phyloP scores from a whole-genome alignment of 2,113 vertebrate species.

The Callospermophilus lateralis region DNA sequence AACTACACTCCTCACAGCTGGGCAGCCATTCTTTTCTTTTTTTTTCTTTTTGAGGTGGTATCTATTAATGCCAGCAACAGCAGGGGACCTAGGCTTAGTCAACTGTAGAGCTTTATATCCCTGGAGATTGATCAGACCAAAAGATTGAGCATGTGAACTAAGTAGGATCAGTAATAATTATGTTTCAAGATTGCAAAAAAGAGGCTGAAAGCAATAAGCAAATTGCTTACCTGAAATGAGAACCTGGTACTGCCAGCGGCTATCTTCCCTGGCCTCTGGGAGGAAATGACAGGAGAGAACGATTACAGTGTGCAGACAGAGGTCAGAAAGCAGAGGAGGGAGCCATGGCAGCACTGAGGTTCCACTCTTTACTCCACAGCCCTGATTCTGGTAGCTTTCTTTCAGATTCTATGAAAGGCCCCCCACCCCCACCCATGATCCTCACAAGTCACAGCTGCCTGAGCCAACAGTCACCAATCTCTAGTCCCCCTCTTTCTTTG shows the following conservation, averaged over 20 bases:
- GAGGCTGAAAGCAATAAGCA: background rate
- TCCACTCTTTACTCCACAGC: background rate
- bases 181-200: background rate
- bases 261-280: background rate
- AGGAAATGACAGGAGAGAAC: background rate
- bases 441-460: background rate
- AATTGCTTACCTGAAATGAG: background rate
- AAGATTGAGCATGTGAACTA: background rate
- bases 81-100: background rate
- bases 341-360: background rate
- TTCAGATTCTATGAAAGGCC: background rate
- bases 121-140: background rate
- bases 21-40: background rate
- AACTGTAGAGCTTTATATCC: background rate
- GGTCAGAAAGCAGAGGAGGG: background rate
- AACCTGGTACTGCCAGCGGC: background rate
- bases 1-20: background rate
- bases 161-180: background rate
- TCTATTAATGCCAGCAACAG: background rate
- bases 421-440: no score
- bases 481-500: no score
- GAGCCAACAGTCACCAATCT: background rate
- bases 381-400: background rate
- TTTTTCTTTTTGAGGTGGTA: background rate
- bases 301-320: no score